Evolutionary conservation across 2,797 vertebrate genomes (phyloP), one percentile per base, ranked within the genome.

Genomic region (Hippocampus kuda): DNA sequence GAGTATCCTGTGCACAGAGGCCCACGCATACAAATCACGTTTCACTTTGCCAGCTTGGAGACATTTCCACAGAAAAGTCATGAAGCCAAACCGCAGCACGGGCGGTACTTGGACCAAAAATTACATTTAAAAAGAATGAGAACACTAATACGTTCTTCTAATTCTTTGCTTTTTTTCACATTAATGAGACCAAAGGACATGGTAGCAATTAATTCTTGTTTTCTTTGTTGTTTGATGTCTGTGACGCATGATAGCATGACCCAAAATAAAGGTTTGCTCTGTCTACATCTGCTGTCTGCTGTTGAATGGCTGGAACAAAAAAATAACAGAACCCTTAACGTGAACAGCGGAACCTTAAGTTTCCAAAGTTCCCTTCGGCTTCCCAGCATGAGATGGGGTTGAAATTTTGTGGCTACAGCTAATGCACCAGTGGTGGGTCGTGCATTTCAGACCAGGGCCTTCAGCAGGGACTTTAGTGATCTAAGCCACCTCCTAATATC

Each of bases 131-230:
- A 49, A 22, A 20, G 20, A 8, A 22, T 16, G 73, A 44, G 27
- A 24, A 79, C 13, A 72, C 75, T 73, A 51, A 78, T 51, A 70
- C 38, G 22, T 75, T 69, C 64, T 2, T 69, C 15, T 16, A 16
- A 48, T 73, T 67, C 72, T 86, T 82, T 85, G 68, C 70, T 74
- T 2, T 48, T 74, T 81, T 77, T 81, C 61, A 73, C 56, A 70
- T 79, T 79, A 70, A 76, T 79, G 79, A 81, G 66, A 85, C 81
- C 76, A 82, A 87, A 84, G 71, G 69, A 74, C 73, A 76, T 72
- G 70, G 79, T 89, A 92, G 92, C 91, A 87, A 89, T 85, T 86
- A 7, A 84, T 79, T 86, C 84, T 79, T 75, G 76, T 87, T 80
- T 77, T 87, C 86, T 80, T 86, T 83, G 71, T 68, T 85, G 77